Evolutionary conservation across 2,888 invertebrate genomes (phyloP).

Genomic region (Cephus runcator): DNA sequence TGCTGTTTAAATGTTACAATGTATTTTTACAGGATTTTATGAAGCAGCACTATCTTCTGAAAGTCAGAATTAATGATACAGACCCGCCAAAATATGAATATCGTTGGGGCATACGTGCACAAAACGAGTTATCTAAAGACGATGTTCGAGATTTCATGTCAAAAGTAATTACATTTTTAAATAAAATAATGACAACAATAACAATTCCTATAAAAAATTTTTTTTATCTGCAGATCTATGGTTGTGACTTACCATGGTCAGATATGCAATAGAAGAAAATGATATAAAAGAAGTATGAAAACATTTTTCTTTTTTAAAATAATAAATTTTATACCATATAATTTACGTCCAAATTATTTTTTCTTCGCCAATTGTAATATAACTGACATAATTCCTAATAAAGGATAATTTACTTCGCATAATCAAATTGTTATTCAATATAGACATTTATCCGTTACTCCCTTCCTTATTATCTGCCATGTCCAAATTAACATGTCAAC

Average conservation of each 20-base stretch:
- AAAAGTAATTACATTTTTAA: slow-evolving; percentile 54
- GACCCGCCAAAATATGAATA: slow-evolving; percentile 65
- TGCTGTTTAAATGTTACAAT: not conserved
- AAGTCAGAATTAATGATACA: slow-evolving; percentile 54
- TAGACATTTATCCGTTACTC: not conserved
- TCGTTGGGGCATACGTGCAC: slow-evolving; percentile 69
- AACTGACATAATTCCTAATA: not conserved
- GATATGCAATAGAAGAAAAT: not conserved
- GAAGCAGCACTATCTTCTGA: slow-evolving; percentile 48
- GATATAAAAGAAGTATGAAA: not conserved
- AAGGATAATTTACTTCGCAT: not conserved
- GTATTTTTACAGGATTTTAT: slow-evolving; percentile 59
- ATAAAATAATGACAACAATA: not conserved
- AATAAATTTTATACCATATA: not conserved
- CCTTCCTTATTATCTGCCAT: not conserved
- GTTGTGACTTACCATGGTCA: not conserved
- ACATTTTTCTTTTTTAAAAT: not conserved
- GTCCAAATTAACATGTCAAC: too few species aligned
- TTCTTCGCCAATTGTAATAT: not conserved
- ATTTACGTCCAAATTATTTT: not conserved
- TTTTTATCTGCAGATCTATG: not conserved
- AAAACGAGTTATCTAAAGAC: slow-evolving; percentile 67
- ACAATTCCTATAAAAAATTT: not conserved
- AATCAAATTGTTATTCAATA: not conserved
- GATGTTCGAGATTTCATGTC: slow-evolving; percentile 68